These are phyloP conservation scores for Leuciscus idus DNA, from an alignment of 2,113 vertebrate species.

Conservation along the genomic window DNA sequence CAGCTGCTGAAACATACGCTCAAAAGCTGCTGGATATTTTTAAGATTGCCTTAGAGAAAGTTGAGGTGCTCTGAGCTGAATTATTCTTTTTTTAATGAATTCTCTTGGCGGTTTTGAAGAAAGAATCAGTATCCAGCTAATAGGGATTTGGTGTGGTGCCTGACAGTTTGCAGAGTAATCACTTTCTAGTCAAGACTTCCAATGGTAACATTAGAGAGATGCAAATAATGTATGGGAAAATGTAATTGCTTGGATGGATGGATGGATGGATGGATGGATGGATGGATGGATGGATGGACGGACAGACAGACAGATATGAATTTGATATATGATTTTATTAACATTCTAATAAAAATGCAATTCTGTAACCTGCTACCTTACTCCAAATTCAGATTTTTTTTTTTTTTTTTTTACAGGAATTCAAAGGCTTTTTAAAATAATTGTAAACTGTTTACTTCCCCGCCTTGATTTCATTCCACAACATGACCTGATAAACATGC, in stretches of 20 bases:
- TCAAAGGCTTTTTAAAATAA: no score
- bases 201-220: background rate
- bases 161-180: constrained; percentile 34
- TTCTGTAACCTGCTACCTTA: background rate
- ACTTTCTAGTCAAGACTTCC: constrained; percentile 19
- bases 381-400: background rate
- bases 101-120: constrained; percentile 19
- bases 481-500: background rate
- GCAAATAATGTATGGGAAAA: no score
- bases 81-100: background rate
- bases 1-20: constrained; percentile 11
- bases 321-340: no score
- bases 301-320: no score
- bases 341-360: background rate
- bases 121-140: constrained; percentile 39
- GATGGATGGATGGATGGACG: no score
- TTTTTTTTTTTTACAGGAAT: background rate
- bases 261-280: no score
- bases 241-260: background rate
- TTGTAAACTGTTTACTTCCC: background rate
- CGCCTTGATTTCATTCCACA: background rate
- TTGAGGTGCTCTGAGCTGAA: constrained; percentile 5
- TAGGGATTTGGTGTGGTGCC: constrained; percentile 16
- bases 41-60: constrained; percentile 35
- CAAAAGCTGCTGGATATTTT: constrained; percentile 37